Base-by-base conservation (phyloP, 2,888 invertebrate genomes). In the Agrochola macilenta region DNA sequence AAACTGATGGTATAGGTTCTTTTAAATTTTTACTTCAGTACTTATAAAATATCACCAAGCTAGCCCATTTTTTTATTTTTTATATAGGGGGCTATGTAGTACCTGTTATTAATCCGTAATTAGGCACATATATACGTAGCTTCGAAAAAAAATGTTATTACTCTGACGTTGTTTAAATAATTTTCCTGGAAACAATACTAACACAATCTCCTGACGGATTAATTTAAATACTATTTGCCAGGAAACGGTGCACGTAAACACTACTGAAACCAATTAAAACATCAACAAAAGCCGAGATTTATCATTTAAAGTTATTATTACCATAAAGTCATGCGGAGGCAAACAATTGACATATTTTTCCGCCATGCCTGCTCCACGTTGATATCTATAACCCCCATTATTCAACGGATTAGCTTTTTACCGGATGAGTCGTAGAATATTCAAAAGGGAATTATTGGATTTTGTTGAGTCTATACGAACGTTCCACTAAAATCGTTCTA, bases 361-460 rank as follows among this genome's bases (percentile, higher is more conserved):
- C 92, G 90, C 88, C 90, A 92, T 87, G 95, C 93, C 96, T 96
- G 95, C 91, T 92, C 92, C 93, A 88, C 92, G 93, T 91, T 94
- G 96, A 96, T 95, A 96, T 95, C 95, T 95, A 93, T 95, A 95
- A 94, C 92, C 92, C 81, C 95, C 93, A 95, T 96, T 96, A 96
- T 96, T 95, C 95, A 93, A 87, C 86, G 95, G 96, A 96, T 96
- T 96, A 96, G 95, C 95, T 95, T 95, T 95, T 95, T 95, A 93
- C 93, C 91, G 94, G 93, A 95, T 95, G 93, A 95, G 91, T 92
- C 92, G 93, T 93, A 93, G 95, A 95, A 95, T 95, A 96, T 96
- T 96, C 95, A 96, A 96, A 95, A 94, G 94, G 93, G 94, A 93
- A 94, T 95, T 95, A 96, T 94, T 94, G 95, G 94, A 95, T 95